phyloP scores from a whole-genome alignment of 2,113 vertebrate genomes.

The Podocnemis expansa region DNA sequence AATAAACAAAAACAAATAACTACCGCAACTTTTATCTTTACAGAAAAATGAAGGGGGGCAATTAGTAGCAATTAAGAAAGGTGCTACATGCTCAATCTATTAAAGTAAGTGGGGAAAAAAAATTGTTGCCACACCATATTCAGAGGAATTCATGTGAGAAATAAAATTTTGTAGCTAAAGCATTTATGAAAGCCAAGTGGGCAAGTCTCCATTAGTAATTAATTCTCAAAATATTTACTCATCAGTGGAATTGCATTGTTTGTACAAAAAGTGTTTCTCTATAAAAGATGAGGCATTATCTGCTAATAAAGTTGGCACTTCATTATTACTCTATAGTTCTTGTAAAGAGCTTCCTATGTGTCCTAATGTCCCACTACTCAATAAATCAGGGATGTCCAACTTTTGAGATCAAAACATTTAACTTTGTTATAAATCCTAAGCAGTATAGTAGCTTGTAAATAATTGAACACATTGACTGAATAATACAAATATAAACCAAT shows the following conservation, averaged over 20 bases:
- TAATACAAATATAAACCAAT: not conserved
- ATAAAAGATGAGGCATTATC: conserved; percentile 14
- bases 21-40: not conserved
- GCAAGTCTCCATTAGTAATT: conserved; percentile 48
- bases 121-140: not conserved
- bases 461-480: not conserved
- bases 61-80: conserved; percentile 10
- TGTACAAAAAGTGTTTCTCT: conserved; percentile 7
- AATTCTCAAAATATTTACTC: conserved; percentile 12
- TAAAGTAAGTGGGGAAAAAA: not conserved
- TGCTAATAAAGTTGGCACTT: conserved; percentile 27
- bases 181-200: not conserved
- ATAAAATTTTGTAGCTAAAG: conserved; percentile 14
- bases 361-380: not conserved
- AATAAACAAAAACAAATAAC: too few relatives aligned
- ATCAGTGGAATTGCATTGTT: conserved; percentile 30
- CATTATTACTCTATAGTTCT: not conserved
- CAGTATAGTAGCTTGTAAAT: not conserved
- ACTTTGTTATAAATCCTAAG: not conserved
- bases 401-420: not conserved
- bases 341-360: not conserved
- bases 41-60: not conserved
- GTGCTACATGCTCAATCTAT: not conserved
- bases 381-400: not conserved
- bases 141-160: conserved; percentile 14